Base-by-base conservation (phyloP, 2,888 invertebrate genomes). In the Oithona nana region DNA sequence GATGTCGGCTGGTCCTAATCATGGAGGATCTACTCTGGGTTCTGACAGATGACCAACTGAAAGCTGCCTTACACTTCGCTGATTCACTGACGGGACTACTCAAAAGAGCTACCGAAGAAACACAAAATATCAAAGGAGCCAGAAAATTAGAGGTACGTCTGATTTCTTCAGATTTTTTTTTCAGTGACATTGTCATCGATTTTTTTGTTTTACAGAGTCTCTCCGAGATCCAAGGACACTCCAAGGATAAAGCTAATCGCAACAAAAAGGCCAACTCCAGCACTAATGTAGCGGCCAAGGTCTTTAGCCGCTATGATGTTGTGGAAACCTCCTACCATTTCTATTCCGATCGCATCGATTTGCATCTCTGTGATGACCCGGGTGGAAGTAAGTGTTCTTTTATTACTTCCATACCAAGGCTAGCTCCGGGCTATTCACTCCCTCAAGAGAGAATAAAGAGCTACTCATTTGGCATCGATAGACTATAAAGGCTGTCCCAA, bases 1-100 rank as follows among this genome's bases (percentile, higher is more conserved):
- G 93, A 1, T 94, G 94, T 28, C 81, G 92, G 61, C 77, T 98
- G 66, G 87, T 88, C 63, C 77, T 97, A 61, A 86, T 95, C 68
- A 80, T 98, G 67, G 95, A 98, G 74, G 94, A 97, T 71, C 78
- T 98, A 57, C 78, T 97, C 30, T 98, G 97, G 95, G 94, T 97
- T 51, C 75, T 95, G 65, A 95, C 95, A 0, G 94, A 94, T 75
- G 89, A 93, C 0, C 95, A 95, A 74, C 75, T 95, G 50, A 86
- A 93, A 68, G 94, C 95, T 16, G 93, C 92, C 58, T 76, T 94
- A 29, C 85, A 88, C 69, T 88, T 94, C 73, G 81, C 88, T 52
- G 86, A 87, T 69, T 88, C 92, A 1, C 75, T 92, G 51, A 81
- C 85, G 55, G 84, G 83, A 29, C 78, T 94, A 0, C 85, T 93